Base-by-base conservation (phyloP, 1,140 invertebrate species). In the Aporrectodea caliginosa region DNA sequence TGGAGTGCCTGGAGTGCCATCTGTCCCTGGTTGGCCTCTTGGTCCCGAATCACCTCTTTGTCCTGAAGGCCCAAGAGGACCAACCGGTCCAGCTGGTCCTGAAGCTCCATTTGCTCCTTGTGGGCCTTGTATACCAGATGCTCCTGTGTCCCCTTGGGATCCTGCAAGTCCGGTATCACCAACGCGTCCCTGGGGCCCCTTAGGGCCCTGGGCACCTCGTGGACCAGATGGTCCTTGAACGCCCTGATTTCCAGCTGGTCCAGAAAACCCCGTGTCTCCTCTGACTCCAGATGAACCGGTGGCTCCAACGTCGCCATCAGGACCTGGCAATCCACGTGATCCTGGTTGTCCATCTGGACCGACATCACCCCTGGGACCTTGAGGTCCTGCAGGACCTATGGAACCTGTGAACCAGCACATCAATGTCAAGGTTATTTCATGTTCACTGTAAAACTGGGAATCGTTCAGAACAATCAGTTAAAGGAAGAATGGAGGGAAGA, bases 151-250 rank as follows among this genome's bases (percentile, higher is more conserved):
- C 22, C 75, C 75, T 34, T 31, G 16, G 29, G 14, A 16, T 29
- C 78, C 78, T 75, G 78, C 27, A 27, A n/a, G 27, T 2, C 72
- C 78, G 1, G 29, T 74, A n/a, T 31, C 29, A 22, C 78, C 78
- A 29, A 69, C 34, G 27, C 32, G 30, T 1, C 78, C 78, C 1
- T 34, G 35, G n/a, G 2, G n/a, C 22, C 78, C 78, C 35, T 27
- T 30, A 27, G 32, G 30, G n/a, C 78, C 78, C n/a, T 32, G 16
- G 2, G 68, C 16, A 2, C 78, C 78, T 32, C n/a, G 34, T 16
- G 73, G 27, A 30, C 78, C 78, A 43, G 35, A n/a, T 12, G 32
- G 29, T 30, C 78, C 78, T 16, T 68, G 34, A 32, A 16, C 32
- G 2, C 78, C 78, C 1, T 27, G 16, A 69, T 69, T 58, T 31